Evolutionary conservation across 2,797 vertebrate genomes (phyloP).

Genomic region (Podargus strigoides): DNA sequence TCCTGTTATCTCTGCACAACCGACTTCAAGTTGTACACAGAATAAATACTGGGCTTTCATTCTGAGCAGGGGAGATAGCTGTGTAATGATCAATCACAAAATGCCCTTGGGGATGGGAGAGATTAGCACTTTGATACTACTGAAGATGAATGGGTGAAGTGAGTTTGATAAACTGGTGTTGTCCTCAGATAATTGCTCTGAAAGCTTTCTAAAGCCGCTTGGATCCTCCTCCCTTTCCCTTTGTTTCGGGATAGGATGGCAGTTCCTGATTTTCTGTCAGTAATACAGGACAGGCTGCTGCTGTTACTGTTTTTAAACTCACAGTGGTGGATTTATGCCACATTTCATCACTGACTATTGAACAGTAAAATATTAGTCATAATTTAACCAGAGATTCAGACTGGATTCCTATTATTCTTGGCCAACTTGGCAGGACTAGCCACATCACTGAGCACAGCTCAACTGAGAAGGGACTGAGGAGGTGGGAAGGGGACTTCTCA

Average conservation of each 20-base stretch:
- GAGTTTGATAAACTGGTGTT: constrained; percentile 55
- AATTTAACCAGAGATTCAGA: neutral
- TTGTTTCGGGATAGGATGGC: neutral
- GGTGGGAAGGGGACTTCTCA: neutral
- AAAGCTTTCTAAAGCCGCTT: neutral
- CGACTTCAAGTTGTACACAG: neutral
- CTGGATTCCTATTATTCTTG: neutral
- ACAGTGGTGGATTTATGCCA: neutral
- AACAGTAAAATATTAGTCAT: fast-evolving
- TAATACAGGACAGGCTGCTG: neutral
- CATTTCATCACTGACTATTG: neutral
- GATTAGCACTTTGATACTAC: constrained; percentile 54
- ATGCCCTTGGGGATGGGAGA: neutral
- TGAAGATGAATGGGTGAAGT: constrained; percentile 59
- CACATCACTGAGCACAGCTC: fast-evolving
- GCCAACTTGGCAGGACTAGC: no score
- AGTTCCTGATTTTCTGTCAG: neutral
- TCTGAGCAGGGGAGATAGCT: neutral
- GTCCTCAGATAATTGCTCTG: constrained; percentile 31
- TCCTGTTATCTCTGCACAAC: neutral
- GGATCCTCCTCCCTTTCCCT: neutral
- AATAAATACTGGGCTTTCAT: constrained; percentile 22
- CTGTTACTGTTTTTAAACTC: neutral
- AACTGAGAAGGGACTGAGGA: neutral
- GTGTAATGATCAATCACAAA: constrained; percentile 57